Conservation (phyloP, 1,140 invertebrate genomes). For the Protaetia brevitarsis region DNA sequence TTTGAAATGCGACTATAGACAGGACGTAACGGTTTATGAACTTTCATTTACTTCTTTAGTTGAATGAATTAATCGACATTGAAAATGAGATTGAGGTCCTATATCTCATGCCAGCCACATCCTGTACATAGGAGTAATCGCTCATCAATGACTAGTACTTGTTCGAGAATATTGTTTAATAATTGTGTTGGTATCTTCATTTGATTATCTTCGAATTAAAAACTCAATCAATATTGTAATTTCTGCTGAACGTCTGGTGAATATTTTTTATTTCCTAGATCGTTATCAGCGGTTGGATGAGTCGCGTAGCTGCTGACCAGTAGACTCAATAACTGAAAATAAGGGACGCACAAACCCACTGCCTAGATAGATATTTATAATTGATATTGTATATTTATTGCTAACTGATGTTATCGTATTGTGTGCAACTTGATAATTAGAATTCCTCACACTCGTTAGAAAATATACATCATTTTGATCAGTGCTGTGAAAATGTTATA, state of each 20-base stretch:
- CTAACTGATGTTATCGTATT: neutral
- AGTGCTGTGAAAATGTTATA: too few relatives aligned
- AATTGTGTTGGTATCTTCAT: slow-evolving; percentile 12
- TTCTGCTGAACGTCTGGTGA: neutral
- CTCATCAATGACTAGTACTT: neutral
- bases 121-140: too few relatives aligned
- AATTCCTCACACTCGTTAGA: neutral
- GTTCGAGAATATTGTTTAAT: neutral
- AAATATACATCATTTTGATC: neutral
- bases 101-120: too few relatives aligned
- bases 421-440: neutral
- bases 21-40: too few relatives aligned
- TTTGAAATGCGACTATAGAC: too few relatives aligned
- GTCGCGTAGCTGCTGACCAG: slow-evolving; percentile 10
- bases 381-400: slow-evolving; percentile 1
- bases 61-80: too few relatives aligned
- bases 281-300: neutral
- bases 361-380: slow-evolving; percentile 1
- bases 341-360: neutral
- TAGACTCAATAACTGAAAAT: neutral
- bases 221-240: slow-evolving; percentile 22
- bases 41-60: too few relatives aligned
- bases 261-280: neutral
- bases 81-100: too few relatives aligned
- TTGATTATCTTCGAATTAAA: slow-evolving; percentile 21